Evolutionary conservation across 2,888 invertebrate genomes (phyloP), one percentile per base, ranked within the genome.

Genomic region (Dinocampus coccinellae): DNA sequence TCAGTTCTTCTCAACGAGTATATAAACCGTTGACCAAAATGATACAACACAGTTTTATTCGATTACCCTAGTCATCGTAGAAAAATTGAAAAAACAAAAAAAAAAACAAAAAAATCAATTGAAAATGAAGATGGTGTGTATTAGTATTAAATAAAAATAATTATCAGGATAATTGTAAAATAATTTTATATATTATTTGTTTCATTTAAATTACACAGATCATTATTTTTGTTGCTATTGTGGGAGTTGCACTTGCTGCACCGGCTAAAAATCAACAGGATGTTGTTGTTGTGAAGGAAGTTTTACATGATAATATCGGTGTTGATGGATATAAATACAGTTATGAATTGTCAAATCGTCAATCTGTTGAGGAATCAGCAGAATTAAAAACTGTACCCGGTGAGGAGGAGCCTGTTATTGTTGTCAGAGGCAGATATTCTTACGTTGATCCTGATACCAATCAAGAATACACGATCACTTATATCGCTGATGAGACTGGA

Each of bases 261-360:
- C 81, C 84, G 0, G 36, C 34, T 13, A 78, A 76, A 34, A 67
- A 58, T 1, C 72, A 53, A 4, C 58, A 69, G 2, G 61, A 71
- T 0, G 77, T 78, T 0, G 70, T 77, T 0, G 3, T 84, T 10
- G 76, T 83, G 0, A 80, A 80, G 24, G 81, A 84, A 33, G 77
- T 76, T 0, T 81, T 76, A 2, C 76, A 73, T 1, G 77, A 85
- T 73, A 85, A 84, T 75, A 82, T 81, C 33, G 85, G 85, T 1
- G 9, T 84, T 13, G 83, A 76, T 22, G 76, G 75, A 22, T 85
- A 85, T 76, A 70, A 73, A 7, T 85, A 71, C 61, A 79, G 36
- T 10, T 85, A 81, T 62, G 80, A 82, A 60, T 74, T 82, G n/a
- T 81, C 82, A 13, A 78, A 83, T 65, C 84, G 80, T 7, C 76